Evolutionary conservation across 1,140 invertebrate genomes (phyloP), one percentile per base, ranked within the genome.

Genomic region (Drosophila quadrilineata): DNA sequence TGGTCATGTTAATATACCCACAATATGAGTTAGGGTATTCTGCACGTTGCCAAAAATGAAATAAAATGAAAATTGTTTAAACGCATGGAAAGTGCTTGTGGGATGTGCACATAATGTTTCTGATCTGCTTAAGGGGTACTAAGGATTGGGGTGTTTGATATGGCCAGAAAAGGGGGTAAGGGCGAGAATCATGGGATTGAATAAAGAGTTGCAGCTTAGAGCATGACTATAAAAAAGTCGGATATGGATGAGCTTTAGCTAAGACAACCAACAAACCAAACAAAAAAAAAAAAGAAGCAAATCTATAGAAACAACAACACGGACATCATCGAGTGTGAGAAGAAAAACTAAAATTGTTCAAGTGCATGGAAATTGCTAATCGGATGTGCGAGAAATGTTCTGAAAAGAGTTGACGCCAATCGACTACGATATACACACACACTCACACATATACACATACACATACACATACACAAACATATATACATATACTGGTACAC

Each of bases 321-420:
- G 4, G n/a, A 43, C 19, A 38, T 5, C 5, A 19, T 21, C 8
- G 14, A 24, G 6, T 24, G 43, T 10, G 35, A 16, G 29, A 36
- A 22, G 17, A 64, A 46, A 64, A 70, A 63, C 52, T 73, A 66
- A 82, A 82, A 82, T 85, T 82, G 82, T 50, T 84, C 59, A 70
- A 82, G 77, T 82, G 77, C 79, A 77, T 77, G 73, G 65, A 82
- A 82, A 82, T 82, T 82, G 76, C 73, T 82, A 80, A 80, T 80
- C 76, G 77, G 76, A 80, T 80, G 76, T 66, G 56, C 56, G 46
- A 66, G 46, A 50, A 66, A 66, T 59, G 45, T 56, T 66, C 16
- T 58, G 22, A 49, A 66, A 52, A 26, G 63, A 59, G 46, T 22
- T 59, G 63, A 38, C 56, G 46, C 29, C 56, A 43, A 66, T 52